These are phyloP conservation scores for Aradophagus sp. DNA, from an alignment of 1,140 invertebrate genomes.

Conservation along the genomic window DNA sequence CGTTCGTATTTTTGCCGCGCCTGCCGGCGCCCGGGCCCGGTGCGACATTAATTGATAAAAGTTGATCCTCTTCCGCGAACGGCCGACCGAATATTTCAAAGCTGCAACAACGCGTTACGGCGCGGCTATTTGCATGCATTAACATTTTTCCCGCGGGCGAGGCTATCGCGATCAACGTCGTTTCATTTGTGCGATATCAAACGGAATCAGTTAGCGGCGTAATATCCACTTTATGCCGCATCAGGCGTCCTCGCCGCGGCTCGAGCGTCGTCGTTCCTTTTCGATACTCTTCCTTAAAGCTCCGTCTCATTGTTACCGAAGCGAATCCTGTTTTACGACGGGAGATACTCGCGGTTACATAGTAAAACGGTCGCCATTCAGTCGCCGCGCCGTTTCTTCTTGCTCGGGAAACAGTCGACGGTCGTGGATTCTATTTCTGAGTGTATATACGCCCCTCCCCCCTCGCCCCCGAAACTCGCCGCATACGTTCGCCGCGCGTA, in stretches of 20 bases:
- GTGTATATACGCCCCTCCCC: conserved; percentile 3
- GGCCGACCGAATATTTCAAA: too few species aligned
- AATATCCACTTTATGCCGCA: conserved; percentile 16
- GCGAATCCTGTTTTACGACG: conserved; percentile 40
- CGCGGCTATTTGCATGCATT: conserved; percentile 4
- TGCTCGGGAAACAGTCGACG: conserved; percentile 30
- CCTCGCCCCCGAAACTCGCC: conserved; percentile 11
- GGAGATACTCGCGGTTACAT: conserved; percentile 35
- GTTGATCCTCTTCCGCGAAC: too few species aligned
- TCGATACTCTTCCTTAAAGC: conserved; percentile 24
- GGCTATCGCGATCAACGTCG: conserved; percentile 28
- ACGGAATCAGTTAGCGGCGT: conserved; percentile 35
- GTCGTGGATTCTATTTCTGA: conserved; percentile 21
- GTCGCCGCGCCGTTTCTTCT: conserved; percentile 43
- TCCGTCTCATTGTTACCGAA: conserved; percentile 28
- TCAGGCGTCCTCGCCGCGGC: conserved; percentile 14
- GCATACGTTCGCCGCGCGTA: conserved; percentile 7
- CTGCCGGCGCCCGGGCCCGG: too few species aligned
- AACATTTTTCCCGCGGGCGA: conserved; percentile 9
- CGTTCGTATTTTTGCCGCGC: too few species aligned
- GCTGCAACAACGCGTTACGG: conserved; percentile 1
- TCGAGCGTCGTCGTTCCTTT: conserved; percentile 21
- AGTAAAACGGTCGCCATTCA: conserved; percentile 48
- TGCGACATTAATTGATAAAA: too few species aligned
- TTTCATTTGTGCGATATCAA: conserved; percentile 16